Evolutionary conservation across 2,113 vertebrate species (phyloP).

Genomic region (Callipepla californica): DNA sequence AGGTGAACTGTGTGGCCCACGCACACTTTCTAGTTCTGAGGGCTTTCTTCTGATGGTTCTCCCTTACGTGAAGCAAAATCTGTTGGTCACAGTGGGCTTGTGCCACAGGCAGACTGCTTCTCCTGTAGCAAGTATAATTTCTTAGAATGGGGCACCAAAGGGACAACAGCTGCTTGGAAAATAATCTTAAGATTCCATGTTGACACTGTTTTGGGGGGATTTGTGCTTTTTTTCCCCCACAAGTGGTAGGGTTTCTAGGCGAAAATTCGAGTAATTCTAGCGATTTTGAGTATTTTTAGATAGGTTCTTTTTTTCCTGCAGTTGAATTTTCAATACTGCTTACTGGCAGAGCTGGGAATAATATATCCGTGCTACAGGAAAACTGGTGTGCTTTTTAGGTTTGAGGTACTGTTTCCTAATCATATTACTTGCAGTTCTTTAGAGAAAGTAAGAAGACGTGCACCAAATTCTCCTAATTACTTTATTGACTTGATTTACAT

Average conservation of each 20-base stretch:
- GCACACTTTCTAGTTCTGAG: not conserved
- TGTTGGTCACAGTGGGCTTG: not conserved
- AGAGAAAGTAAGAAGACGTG: constrained; percentile 42
- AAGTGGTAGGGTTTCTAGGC: not conserved
- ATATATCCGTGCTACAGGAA: not conserved
- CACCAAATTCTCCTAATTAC: constrained; percentile 28
- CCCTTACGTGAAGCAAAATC: not conserved
- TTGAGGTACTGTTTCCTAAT: constrained; percentile 49
- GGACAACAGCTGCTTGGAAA: constrained; percentile 53
- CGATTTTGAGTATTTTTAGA: constrained; percentile 30
- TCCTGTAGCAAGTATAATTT: not conserved
- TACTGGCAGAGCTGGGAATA: not conserved
- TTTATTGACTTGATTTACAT: constrained; percentile 65
- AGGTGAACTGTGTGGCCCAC: not conserved
- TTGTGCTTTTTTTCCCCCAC: not conserved
- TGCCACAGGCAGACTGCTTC: constrained; percentile 12
- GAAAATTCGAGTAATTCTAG: constrained; percentile 17
- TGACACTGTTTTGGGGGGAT: not conserved
- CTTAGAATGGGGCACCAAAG: not conserved
- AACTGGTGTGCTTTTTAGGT: constrained; percentile 25
- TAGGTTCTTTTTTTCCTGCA: not conserved
- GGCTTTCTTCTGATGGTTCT: not conserved
- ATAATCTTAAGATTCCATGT: constrained; percentile 10
- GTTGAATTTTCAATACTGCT: not conserved
- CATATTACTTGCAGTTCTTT: constrained; percentile 32